Conservation (phyloP, 2,888 invertebrate species). For the Acrocera orbiculus region DNA sequence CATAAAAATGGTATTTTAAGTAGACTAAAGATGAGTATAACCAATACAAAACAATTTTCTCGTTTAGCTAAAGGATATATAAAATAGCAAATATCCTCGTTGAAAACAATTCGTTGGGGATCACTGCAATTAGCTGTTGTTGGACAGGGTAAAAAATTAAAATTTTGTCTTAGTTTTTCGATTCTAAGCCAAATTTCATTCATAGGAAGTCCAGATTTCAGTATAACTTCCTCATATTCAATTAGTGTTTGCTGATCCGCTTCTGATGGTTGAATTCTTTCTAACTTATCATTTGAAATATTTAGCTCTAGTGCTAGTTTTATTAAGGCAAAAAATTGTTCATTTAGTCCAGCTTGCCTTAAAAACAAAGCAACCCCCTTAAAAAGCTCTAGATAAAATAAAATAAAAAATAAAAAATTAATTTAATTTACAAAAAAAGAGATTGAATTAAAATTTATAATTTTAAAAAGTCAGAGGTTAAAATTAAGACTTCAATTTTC, state of each 20-base stretch:
- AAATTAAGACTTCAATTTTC: too few species aligned
- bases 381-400: constrained; percentile 34
- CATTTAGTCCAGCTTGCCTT: constrained; percentile 55
- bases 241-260: constrained; percentile 26
- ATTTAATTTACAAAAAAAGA: neutral
- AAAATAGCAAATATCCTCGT: constrained; percentile 45
- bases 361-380: constrained; percentile 35
- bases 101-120: constrained; percentile 46
- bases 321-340: constrained; percentile 54
- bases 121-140: constrained; percentile 36
- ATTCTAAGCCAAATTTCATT: constrained; percentile 57
- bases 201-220: constrained; percentile 48
- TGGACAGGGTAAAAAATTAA: constrained; percentile 46
- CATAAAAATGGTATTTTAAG: constrained; percentile 40
- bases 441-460: neutral
- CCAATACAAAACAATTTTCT: constrained; percentile 40
- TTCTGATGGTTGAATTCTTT: constrained; percentile 19
- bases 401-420: constrained; percentile 28
- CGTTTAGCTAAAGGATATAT: constrained; percentile 46
- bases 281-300: constrained; percentile 33
- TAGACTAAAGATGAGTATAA: constrained; percentile 38
- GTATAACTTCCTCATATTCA: constrained; percentile 43
- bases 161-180: constrained; percentile 53
- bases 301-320: constrained; percentile 50
- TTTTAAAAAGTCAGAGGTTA: too few species aligned